These are phyloP conservation scores for Vipera latastei DNA, from an alignment of 2,797 vertebrate species.

Conservation along the genomic window DNA sequence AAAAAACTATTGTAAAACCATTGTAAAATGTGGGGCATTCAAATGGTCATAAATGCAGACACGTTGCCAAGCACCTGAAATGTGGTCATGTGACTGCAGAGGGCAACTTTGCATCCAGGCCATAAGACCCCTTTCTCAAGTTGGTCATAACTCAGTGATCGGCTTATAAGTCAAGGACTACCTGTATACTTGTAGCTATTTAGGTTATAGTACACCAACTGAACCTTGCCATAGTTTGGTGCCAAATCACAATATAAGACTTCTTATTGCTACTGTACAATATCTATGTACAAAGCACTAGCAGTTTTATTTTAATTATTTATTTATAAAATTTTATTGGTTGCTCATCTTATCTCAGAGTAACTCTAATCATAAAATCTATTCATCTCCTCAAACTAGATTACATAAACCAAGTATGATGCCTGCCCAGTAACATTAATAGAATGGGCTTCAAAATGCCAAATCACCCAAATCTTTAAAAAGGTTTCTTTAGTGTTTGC, in stretches of 20 bases:
- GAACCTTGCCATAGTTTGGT: constrained; percentile 1
- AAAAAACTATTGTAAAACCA: background rate
- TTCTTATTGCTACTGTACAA: background rate
- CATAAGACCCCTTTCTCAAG: background rate
- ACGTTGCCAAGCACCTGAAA: background rate
- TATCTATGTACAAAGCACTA: background rate
- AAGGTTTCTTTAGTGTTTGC: background rate
- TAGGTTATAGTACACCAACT: background rate
- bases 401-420: background rate
- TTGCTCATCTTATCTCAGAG: background rate
- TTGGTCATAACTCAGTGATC: background rate
- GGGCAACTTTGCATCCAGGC: background rate
- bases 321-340: background rate
- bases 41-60: background rate
- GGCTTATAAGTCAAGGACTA: too few species aligned
- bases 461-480: background rate
- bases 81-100: background rate
- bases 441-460: background rate
- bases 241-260: background rate
- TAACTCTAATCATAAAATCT: background rate
- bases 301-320: background rate
- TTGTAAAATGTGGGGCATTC: background rate
- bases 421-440: background rate
- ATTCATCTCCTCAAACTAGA: background rate
- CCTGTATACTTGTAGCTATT: background rate